Conservation (phyloP, 2,888 invertebrate genomes). For the Mamestra brassicae region DNA sequence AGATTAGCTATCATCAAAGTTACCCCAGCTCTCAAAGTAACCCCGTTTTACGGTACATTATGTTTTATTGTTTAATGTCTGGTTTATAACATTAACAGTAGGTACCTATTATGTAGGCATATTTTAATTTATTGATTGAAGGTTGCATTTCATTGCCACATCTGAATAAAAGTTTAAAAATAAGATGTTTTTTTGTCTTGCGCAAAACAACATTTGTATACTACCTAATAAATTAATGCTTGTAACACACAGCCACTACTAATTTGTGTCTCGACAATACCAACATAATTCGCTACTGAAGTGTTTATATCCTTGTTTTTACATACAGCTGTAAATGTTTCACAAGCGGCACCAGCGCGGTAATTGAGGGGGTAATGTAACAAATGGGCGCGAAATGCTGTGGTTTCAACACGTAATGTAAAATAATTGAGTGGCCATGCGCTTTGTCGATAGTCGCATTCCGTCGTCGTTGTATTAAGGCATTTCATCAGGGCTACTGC, state of each 20-base stretch:
- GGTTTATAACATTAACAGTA: no score
- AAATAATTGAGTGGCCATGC: constrained; percentile 63
- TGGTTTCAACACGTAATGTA: constrained; percentile 65
- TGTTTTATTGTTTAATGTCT: no score
- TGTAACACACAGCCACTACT: constrained; percentile 9
- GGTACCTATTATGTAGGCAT: no score
- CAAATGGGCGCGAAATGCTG: constrained; percentile 57
- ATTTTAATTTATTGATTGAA: no score
- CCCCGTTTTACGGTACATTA: no score
- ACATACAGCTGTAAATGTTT: constrained; percentile 56
- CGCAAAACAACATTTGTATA: background rate
- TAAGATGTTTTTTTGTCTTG: background rate
- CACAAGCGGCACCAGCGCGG: constrained; percentile 48
- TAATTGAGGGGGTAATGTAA: constrained; percentile 20
- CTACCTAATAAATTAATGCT: constrained; percentile 16
- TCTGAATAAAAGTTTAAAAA: no score
- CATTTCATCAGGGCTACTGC: constrained; percentile 61
- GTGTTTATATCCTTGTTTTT: constrained; percentile 55
- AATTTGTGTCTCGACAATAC: constrained; percentile 47
- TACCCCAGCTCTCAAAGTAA: no score
- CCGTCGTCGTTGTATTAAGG: constrained; percentile 59
- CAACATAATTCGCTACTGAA: constrained; percentile 54
- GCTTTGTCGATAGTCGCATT: constrained; percentile 68
- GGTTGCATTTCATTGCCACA: no score
- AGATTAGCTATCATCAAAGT: no score